Base-by-base conservation (phyloP, 2,888 invertebrate genomes). In the Cheilosia vulpina region DNA sequence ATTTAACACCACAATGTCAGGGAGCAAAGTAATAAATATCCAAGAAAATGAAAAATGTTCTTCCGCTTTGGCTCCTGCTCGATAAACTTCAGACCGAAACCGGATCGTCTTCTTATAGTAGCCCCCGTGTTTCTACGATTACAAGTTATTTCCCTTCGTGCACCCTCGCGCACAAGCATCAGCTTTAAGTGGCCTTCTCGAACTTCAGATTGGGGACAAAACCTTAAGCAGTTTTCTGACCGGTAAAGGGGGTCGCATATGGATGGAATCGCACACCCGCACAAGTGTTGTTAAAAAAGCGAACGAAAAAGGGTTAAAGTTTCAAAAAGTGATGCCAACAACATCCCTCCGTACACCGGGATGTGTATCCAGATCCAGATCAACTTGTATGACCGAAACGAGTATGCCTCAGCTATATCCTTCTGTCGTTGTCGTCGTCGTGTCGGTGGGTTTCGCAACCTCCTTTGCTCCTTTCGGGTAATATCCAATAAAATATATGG, bases 11-110 rank as follows among this genome's bases (percentile, higher is more conserved):
- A 77, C 81, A 85, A 81, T 85, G 85, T 77, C 81, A 81, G 76
- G 69, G 85, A 85, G 76, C 85, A 85, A 81, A 81, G 85, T 81
- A 85, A 85, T 85, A 85, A 85, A 85, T 85, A 85, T 85, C 77
- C 76, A 81, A 72, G 85, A 81, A 85, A 85, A 85, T 85, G 85
- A 85, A 85, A 85, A 85, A 85, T 85, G 85, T 85, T 84, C 66
- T 85, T 85, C 76, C 85, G 66, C 71, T 47, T 76, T 62, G 62
- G 50, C 80, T 76, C 71, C 75, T 79, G 79, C 43, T 84, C 84
- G 84, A 84, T 84, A 84, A 84, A 84, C 69, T 84, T 76, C 69
- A 58, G 19, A 63, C 75, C 75, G 75, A 66, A 80, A 76, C 75
- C 75, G 65, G 65, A 75, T 73, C 57, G 62, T 52, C 63, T 53